Evolutionary conservation across 2,888 invertebrate species (phyloP), one percentile per base, ranked within the genome.

Genomic region (Cantharis flavilabris): DNA sequence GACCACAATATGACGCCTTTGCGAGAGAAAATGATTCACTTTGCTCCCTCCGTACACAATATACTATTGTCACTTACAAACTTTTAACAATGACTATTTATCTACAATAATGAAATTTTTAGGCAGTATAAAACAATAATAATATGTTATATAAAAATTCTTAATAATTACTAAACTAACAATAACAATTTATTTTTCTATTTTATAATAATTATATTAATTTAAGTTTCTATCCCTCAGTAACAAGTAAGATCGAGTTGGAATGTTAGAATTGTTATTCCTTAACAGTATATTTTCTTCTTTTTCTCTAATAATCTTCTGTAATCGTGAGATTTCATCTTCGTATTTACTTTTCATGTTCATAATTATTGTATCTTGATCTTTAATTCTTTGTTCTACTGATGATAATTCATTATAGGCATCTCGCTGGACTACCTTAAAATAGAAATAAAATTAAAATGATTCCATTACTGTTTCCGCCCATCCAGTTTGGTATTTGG

Each of bases 351-450:
- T 84, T 82, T 90, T 90, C 88, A 90, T 88, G 26, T 85, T 85
- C 63, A 87, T 88, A 3, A 90, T 89, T 16, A 87, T 86, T 2
- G 86, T 81, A 78, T 90, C 88, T 81, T 91, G 90, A 73, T 88
- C 88, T 78, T 87, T 89, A 18, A 91, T 89, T 73, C 89, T 88
- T 81, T 89, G 89, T 80, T 91, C 90, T 0, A 90, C 90, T 2
- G 89, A 87, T 3, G 88, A 88, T 75, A 91, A 85, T 84, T 91
- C 90, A 76, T 90, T 89, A 85, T 88, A 90, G 3, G 91, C 90
- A 72, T 88, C 90, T 80, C 89, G 88, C 82, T 90, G 90, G 13
- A 91, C 90, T 74, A 86, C 89, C 91, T 91, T 80, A 67, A 49
- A 49, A 49, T 49, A 0, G 0, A 33, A 33, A 33, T n/a, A 33